Base-by-base conservation (phyloP, 2,797 vertebrate species). In the Rhadinocentrus ornatus region DNA sequence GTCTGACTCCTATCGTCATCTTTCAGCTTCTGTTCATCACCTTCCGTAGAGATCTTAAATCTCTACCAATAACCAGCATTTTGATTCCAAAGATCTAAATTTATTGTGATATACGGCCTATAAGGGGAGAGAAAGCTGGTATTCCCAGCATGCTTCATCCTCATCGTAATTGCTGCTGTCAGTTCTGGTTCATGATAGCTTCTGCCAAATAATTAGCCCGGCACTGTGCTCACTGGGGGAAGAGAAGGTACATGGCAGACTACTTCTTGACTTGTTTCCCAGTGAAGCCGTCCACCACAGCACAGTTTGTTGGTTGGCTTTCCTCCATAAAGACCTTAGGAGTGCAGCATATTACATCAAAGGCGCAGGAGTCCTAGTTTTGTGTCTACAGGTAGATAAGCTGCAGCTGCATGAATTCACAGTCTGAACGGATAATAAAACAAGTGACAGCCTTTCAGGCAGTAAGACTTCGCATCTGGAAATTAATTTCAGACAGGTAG, bases 91-190 rank as follows among this genome's bases (percentile, higher is more conserved):
- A 59, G 4, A 3, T 62, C 62, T 16, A 26, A 41, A 72, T 62
- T 70, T 4, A 22, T 2, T 5, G 62, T 62, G 73, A 66, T 75
- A 18, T 53, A 66, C 9, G 39, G 39, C 57, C 75, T 56, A 58
- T 39, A 62, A 55, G 3, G 1, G 65, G 18, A 27, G 63, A 71
- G 71, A 86, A 82, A 66, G 46, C 53, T 44, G 16, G 55, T 53
- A 12, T 13, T 15, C 70, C 79, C 64, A 75, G 78, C 74, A 59
- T 60, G 75, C 71, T 71, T 78, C 52, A 61, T 69, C 73, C 69
- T 66, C 27, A 20, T 73, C 71, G 62, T 89, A 84, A 90, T 85
- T 86, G 79, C 64, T 65, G 69, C 82, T 85, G 80, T 86, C 87
- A 86, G 75, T 79, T 83, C 48, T 61, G 55, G 78, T 84, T 82